Percentiles rank a stretch among this genome's conserved stretches.
Conservation (phyloP, 2,888 invertebrate species). For the Ametastegia equiseti region DNA sequence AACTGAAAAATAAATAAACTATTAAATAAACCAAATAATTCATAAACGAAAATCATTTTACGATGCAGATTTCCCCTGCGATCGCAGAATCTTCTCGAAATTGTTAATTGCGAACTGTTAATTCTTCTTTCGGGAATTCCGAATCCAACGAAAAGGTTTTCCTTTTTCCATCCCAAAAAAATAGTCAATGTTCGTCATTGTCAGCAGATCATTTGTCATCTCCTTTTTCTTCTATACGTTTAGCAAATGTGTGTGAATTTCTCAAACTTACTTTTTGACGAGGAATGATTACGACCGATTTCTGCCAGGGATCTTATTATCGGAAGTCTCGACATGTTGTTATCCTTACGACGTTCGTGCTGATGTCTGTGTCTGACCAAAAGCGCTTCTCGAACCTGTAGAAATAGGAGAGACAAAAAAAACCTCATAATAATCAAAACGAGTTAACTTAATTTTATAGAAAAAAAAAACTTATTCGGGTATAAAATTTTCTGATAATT, state of each 20-base stretch:
- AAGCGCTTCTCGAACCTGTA: constrained; percentile 86
- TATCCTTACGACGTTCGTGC: constrained; percentile 88
- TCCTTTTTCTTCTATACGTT: background rate
- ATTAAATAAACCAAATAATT: no score
- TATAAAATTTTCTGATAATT: no score
- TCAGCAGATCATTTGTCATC: background rate
- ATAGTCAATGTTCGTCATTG: background rate
- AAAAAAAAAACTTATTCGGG: no score
- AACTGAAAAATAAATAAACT: background rate
- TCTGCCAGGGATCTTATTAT: constrained; percentile 96
- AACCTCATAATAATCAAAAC: no score
- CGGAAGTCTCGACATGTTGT: constrained; percentile 88
- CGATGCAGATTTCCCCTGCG: no score
- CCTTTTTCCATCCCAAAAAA: no score
- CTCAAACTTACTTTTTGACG: constrained; percentile 91
- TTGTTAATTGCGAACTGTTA: no score
- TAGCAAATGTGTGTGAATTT: constrained; percentile 18
- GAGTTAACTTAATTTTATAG: no score
- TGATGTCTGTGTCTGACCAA: constrained; percentile 95
- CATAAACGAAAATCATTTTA: no score
- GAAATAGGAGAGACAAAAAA: background rate
- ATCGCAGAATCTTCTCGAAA: no score
- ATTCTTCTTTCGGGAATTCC: no score
- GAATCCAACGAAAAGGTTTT: background rate
- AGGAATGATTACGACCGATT: constrained; percentile 96